Conservation (phyloP, 2,888 invertebrate species). For the Clivina fossor region DNA sequence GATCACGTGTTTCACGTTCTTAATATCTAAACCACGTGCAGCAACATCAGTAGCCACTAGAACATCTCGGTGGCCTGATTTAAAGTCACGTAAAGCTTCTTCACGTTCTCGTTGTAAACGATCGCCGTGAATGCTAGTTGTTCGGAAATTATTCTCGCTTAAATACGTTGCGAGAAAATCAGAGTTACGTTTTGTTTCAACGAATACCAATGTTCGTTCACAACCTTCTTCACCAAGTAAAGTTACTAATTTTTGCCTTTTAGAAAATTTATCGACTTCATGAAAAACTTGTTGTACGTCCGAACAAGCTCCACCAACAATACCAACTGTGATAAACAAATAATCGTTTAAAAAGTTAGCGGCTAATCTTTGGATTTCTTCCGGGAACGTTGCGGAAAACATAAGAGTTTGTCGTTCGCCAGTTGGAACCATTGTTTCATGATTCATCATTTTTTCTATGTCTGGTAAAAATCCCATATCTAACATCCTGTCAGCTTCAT, state of each 20-base stretch:
- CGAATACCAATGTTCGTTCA: conserved; percentile 78
- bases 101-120: conserved; percentile 73
- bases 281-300: conserved; percentile 84
- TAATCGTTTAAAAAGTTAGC: conserved; percentile 76
- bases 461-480: conserved; percentile 70
- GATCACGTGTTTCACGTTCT: conserved; percentile 83
- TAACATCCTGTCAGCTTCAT: conserved; percentile 81
- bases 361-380: conserved; percentile 75
- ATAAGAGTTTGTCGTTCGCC: conserved; percentile 67
- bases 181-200: conserved; percentile 85
- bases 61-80: conserved; percentile 71
- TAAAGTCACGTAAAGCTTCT: conserved; percentile 76
- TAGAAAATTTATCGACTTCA: conserved; percentile 70
- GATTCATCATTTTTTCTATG: conserved; percentile 63
- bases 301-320: conserved; percentile 88
- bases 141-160: conserved; percentile 71
- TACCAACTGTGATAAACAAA: conserved; percentile 87
- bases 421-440: conserved; percentile 60
- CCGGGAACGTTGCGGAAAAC: conserved; percentile 79
- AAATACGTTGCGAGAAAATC: conserved; percentile 86
- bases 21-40: conserved; percentile 89
- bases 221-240: conserved; percentile 62
- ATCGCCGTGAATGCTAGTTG: conserved; percentile 76
- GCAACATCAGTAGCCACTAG: conserved; percentile 96
- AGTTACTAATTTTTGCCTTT: conserved; percentile 71